Evolutionary conservation across 2,888 invertebrate genomes (phyloP).

Genomic region (Bellardia pandia): DNA sequence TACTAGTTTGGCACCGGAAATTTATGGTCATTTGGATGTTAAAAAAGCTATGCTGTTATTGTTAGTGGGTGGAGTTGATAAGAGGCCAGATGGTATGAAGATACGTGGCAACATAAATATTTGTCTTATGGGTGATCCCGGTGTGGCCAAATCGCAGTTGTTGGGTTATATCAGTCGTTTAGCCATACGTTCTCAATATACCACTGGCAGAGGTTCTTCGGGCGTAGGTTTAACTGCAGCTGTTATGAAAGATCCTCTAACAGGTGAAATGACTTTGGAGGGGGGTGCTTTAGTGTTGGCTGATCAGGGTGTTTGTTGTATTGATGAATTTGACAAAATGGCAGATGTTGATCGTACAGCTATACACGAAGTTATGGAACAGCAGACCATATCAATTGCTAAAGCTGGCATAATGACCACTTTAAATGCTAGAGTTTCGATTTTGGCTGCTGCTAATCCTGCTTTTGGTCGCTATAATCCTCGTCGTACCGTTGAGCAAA

Average conservation of each 20-base stretch:
- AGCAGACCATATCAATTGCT: slow-evolving; percentile 99
- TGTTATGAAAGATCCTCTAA: slow-evolving; percentile 98
- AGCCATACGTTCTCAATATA: slow-evolving; percentile 96
- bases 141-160: slow-evolving; percentile 99
- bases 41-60: slow-evolving; percentile 97
- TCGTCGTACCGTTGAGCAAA: slow-evolving; percentile 96
- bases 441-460: slow-evolving; percentile 99
- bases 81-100: slow-evolving; percentile 97
- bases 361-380: slow-evolving; percentile 99
- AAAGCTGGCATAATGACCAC: slow-evolving; percentile 99
- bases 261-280: slow-evolving; percentile 98
- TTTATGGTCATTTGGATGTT: slow-evolving; percentile 98
- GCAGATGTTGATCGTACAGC: slow-evolving; percentile 97
- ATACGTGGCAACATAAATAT: slow-evolving; percentile 99
- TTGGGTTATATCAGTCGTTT: slow-evolving; percentile 97
- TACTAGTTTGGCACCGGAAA: slow-evolving; percentile 97
- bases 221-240: slow-evolving; percentile 99
- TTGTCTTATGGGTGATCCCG: slow-evolving; percentile 99
- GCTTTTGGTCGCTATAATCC: slow-evolving; percentile 99
- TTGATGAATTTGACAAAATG: slow-evolving; percentile 99
- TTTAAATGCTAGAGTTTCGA: slow-evolving; percentile 98
- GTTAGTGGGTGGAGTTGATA: slow-evolving; percentile 96
- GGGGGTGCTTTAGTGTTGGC: slow-evolving; percentile 98
- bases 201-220: slow-evolving; percentile 97
- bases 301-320: slow-evolving; percentile 98